Evolutionary conservation across 2,888 invertebrate genomes (phyloP).

Genomic region (Microplitis deprimator): DNA sequence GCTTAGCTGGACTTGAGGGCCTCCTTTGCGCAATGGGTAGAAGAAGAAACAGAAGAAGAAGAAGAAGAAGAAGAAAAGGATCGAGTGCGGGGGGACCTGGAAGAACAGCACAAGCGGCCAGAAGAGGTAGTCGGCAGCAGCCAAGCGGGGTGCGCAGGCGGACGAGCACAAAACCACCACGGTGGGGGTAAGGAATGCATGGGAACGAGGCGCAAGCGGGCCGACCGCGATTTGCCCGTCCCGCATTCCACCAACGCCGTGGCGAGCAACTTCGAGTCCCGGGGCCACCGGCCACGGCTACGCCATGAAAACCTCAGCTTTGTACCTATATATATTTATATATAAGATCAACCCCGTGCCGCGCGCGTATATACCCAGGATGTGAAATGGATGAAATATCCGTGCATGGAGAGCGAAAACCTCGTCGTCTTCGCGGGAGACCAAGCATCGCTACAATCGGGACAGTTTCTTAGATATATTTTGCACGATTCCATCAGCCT

Average conservation of each 20-base stretch:
- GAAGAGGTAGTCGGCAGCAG: conserved; percentile 46
- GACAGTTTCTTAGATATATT: conserved; percentile 19
- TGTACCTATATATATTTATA: conserved; percentile 26
- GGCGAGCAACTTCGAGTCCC: conserved; percentile 63
- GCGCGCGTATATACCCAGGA: conserved; percentile 44
- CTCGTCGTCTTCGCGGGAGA: conserved; percentile 63
- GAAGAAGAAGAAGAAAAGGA: conserved; percentile 48
- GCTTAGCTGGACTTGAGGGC: conserved; percentile 7
- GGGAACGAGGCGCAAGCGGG: conserved; percentile 68
- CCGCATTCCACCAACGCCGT: conserved; percentile 57
- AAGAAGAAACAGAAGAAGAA: neutral
- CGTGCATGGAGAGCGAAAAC: conserved; percentile 40
- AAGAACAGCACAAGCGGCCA: conserved; percentile 40
- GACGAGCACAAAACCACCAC: conserved; percentile 36
- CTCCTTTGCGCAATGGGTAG: conserved; percentile 46
- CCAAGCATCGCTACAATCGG: conserved; percentile 14
- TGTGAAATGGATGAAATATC: conserved; percentile 52
- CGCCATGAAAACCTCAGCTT: conserved; percentile 59
- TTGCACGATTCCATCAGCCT: conserved; percentile 24
- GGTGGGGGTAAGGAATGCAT: conserved; percentile 71
- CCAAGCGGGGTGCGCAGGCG: conserved; percentile 47
- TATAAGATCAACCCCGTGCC: conserved; percentile 59
- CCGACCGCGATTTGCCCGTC: conserved; percentile 71
- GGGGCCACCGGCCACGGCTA: conserved; percentile 68
- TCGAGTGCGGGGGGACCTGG: conserved; percentile 34